Evolutionary conservation across 2,113 vertebrate species (phyloP), one percentile per base, ranked within the genome.

Genomic region (Setophaga coronata): DNA sequence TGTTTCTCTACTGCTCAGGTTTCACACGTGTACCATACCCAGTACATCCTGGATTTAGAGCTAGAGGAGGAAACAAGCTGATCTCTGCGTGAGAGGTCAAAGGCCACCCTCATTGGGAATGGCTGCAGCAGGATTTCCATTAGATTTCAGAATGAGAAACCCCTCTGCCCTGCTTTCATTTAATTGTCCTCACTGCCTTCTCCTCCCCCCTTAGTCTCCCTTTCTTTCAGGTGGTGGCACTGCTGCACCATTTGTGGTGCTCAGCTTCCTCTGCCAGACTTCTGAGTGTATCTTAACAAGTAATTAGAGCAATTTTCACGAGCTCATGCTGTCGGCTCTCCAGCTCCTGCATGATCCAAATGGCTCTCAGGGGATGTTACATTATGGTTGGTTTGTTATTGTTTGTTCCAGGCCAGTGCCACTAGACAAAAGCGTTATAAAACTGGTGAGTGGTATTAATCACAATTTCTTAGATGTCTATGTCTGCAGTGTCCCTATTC

Each of bases 321-420:
- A 70, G 80, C 79, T 92, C 53, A 85, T 33, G 67, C 84, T 92
- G 93, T 92, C 89, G 6, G 88, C 78, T 96, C 83, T 92, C 89
- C 94, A 91, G 92, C 92, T 87, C 80, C 85, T 89, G 56, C 80
- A 83, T 93, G 93, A 96, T 96, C 92, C 92, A 92, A 96, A 96
- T 94, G 90, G 90, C 88, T 96, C 95, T 87, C 96, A 65, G 86
- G 96, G 95, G 96, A 95, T 94, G 90, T 95, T 89, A 89, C 90
- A 96, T 95, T 97, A 90, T 94, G 94, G 92, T 95, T 96, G 95
- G 90, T 82, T 96, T 97, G 95, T 96, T 97, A 94, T 87, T 96
- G 90, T 95, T 96, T 96, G 90, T 97, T 97, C 96, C 96, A 96
- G 94, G 94, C 96, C 94, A 96, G 77, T 96, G 94, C 93, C 91